Base-by-base conservation (phyloP, 2,797 vertebrate species). In the Hydrolagus colliei region DNA sequence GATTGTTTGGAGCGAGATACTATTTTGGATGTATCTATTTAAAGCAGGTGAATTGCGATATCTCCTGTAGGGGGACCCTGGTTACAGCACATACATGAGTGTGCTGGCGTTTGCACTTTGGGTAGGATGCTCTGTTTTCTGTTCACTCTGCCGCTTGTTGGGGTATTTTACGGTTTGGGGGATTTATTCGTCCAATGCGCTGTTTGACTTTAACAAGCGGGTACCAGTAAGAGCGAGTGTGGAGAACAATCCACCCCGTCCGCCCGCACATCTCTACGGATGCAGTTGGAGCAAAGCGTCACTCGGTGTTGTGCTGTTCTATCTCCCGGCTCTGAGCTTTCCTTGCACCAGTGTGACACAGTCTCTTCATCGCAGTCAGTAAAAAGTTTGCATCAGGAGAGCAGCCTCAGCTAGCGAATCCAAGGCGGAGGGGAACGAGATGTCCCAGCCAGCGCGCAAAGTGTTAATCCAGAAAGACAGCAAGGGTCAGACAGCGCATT, bases 51-150 rank as follows among this genome's bases (percentile, higher is more conserved):
- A 91, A 92, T 93, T 94, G 93, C 93, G 92, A 92, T 93, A 92
- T 94, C 93, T 95, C 94, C 94, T 95, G 94, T 94, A 94, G 93
- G 95, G 94, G 94, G 94, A 95, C 94, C 94, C 95, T 95, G 93
- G 94, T 95, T 94, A 94, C 93, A 93, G 89, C 95, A 94, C 94
- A 95, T 96, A 95, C 93, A 93, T 95, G 92, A 88, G 87, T 67
- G 27, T 10, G 3, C 93, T 93, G 91, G 92, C 95, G 93, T 95
- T 89, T 92, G 87, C 92, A 91, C 91, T 93, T 91, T 91, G 91
- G 89, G 89, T 78, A 90, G 90, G 90, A 90, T 92, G 89, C 90
- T 90, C 89, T 92, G 92, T 91, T 92, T 92, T 93, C 91, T 92
- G 90, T 90, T 91, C 91, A 89, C 89, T 89, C 89, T 61, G 90